Evolutionary conservation across 2,797 vertebrate species (phyloP), one percentile per base, ranked within the genome.

Genomic region (Acrossocheilus wenchowensis): DNA sequence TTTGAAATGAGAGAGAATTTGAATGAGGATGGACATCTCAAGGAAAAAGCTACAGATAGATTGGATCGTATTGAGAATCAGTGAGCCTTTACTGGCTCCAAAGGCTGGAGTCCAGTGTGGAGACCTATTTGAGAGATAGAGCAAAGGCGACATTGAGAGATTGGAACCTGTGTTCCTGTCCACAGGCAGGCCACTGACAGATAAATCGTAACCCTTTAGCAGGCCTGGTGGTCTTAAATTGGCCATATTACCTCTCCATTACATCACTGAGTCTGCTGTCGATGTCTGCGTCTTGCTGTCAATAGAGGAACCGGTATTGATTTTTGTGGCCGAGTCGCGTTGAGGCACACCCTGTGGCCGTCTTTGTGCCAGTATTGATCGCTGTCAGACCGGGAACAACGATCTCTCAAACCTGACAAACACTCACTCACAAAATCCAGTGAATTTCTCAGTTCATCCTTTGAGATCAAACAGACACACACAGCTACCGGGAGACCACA

Each of bases 341-440:
- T 45, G 8, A 57, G 78, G 50, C 45, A 8, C 60, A 71, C 64
- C 71, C 69, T 60, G 23, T 30, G 26, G 83, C 48, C 75, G 72
- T 87, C 89, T 82, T 82, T 85, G 80, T 86, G 83, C 68, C 71
- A 8, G 14, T 82, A 85, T 90, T 36, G 87, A 90, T 88, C 60
- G 43, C 39, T 80, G 77, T 54, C 36, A 66, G 50, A 71, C 75
- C 1, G 34, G 74, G 54, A 84, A 52, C 30, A 43, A 39, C 69
- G 26, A 30, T 26, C 71, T 64, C 57, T 60, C 6, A 52, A 88
- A 50, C 66, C 43, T 21, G n/a, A 80, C 60, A 34, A 80, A 62
- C 64, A 64, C 30, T 30, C 26, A 11, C 60, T 74, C 48, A 80
- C 82, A 36, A 75, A 52, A 52, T 12, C 43, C 48, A 54, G 26